Conservation (phyloP, 2,888 invertebrate species). For the Dioctria linearis region DNA sequence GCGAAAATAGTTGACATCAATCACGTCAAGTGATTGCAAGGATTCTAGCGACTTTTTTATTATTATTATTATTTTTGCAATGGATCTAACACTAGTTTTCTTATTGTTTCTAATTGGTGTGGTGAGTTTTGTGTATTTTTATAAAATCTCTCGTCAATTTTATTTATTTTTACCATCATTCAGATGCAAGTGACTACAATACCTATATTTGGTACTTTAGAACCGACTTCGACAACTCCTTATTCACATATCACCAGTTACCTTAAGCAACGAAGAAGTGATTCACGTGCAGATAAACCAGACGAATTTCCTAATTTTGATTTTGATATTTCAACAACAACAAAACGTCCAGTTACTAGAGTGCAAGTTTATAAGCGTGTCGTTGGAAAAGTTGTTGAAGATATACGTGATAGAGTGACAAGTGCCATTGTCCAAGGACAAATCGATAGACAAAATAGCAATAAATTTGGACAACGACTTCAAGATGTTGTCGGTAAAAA, state of each 20-base stretch:
- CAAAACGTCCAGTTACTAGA: constrained; percentile 51
- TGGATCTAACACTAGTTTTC: not conserved
- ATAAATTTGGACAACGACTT: not conserved
- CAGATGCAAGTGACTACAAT: constrained; percentile 10
- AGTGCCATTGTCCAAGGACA: constrained; percentile 34
- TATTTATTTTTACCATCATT: not conserved
- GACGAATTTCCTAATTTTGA: constrained; percentile 50
- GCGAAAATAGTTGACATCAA: constrained; percentile 34
- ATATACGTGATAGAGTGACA: constrained; percentile 49
- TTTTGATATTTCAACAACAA: constrained; percentile 51
- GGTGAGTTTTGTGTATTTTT: constrained; percentile 5
- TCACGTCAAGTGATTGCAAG: constrained; percentile 15
- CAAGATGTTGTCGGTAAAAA: not conserved
- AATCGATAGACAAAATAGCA: not conserved
- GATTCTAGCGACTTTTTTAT: not conserved
- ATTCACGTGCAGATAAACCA: constrained; percentile 59
- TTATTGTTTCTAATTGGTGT: constrained; percentile 5
- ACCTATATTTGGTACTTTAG: constrained; percentile 11
- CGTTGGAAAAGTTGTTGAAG: constrained; percentile 47
- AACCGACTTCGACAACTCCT: constrained; percentile 54
- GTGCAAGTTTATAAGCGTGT: constrained; percentile 45
- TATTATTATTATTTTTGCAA: not conserved
- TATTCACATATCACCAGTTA: constrained; percentile 59
- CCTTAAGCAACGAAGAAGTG: constrained; percentile 56
- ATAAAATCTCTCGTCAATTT: not conserved